phyloP scores from a whole-genome alignment of 2,113 vertebrate species.

The Thryonomys swinderianus region DNA sequence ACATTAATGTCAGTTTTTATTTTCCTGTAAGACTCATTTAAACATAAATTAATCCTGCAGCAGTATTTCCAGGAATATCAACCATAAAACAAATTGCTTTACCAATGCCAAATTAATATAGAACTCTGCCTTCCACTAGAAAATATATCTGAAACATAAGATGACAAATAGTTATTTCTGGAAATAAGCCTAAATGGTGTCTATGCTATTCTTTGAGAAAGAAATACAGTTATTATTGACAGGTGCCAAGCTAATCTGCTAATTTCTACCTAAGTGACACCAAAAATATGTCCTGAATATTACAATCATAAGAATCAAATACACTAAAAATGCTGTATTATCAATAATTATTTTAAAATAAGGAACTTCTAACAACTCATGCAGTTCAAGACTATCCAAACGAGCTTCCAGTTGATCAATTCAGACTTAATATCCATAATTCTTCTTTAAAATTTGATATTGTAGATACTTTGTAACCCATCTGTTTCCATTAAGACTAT shows the following conservation, averaged over 20 bases:
- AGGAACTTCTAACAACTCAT: neutral
- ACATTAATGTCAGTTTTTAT: neutral
- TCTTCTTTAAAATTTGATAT: neutral
- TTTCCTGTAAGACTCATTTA: slow-evolving; percentile 58
- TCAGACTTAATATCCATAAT: neutral
- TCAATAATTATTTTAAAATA: neutral
- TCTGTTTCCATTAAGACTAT: neutral
- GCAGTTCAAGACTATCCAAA: neutral
- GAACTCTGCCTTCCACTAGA: neutral
- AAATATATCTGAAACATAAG: neutral
- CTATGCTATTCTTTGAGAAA: neutral
- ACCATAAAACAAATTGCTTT: slow-evolving; percentile 23
- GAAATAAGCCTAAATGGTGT: neutral
- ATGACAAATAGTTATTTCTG: neutral
- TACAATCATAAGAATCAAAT: neutral
- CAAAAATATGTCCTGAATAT: neutral
- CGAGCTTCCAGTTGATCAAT: neutral
- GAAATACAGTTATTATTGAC: neutral
- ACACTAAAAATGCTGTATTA: neutral
- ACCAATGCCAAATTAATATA: slow-evolving; percentile 11
- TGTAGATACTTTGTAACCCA: neutral
- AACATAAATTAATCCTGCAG: slow-evolving; percentile 45
- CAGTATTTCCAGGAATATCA: slow-evolving; percentile 32
- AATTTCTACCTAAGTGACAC: neutral
- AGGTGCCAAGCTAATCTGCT: neutral